Conservation (phyloP, 2,113 vertebrate species). For the Colossoma macropomum region DNA sequence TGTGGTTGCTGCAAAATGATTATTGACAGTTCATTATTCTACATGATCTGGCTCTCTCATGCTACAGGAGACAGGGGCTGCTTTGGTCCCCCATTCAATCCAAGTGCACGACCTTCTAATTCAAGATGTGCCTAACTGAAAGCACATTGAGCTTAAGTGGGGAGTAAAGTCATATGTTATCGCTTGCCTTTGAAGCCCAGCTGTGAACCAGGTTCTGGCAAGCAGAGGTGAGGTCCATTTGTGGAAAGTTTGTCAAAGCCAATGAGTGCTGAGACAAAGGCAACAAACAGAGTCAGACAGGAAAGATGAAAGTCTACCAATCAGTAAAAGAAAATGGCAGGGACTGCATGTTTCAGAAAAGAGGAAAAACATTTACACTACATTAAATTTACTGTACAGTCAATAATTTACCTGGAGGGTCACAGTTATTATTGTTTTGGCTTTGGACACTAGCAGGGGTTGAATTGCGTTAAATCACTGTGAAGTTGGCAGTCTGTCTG, state of each 20-base stretch:
- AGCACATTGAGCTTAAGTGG: conserved; percentile 67
- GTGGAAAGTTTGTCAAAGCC: conserved; percentile 35
- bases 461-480: too few species aligned
- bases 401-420: background rate
- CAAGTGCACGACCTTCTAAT: conserved; percentile 42
- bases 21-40: conserved; percentile 25
- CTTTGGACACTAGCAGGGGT: too few species aligned
- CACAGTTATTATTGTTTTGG: too few species aligned
- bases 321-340: background rate
- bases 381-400: background rate
- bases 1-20: conserved; percentile 22
- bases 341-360: too few species aligned
- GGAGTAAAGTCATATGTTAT: conserved; percentile 69
- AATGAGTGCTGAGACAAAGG: background rate
- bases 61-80: conserved; percentile 11
- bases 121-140: conserved; percentile 67
- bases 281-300: background rate
- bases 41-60: conserved; percentile 10
- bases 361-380: background rate
- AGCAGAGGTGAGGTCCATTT: conserved; percentile 46
- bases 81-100: conserved; percentile 22
- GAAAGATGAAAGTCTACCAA: conserved; percentile 14
- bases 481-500: too few species aligned
- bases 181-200: conserved; percentile 76
- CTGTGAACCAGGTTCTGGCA: conserved; percentile 67